These are phyloP conservation scores for Squalus acanthias DNA, from an alignment of 2,797 vertebrate species.

Conservation along the genomic window DNA sequence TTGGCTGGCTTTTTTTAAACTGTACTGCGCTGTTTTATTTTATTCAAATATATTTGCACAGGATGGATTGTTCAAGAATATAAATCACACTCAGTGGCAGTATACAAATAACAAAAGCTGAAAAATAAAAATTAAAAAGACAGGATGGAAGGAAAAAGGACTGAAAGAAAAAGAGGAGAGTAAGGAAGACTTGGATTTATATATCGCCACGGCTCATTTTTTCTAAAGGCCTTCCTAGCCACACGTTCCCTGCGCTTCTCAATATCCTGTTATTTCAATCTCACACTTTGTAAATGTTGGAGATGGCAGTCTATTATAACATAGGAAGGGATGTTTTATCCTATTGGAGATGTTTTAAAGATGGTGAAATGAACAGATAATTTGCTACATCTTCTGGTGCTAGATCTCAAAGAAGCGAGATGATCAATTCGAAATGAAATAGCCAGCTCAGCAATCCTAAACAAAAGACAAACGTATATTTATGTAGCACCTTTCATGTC, in stretches of 20 bases:
- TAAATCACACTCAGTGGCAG: neutral
- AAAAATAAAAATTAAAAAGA: neutral
- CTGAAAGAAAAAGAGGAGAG: neutral
- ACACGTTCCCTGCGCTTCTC: neutral
- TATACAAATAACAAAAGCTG: neutral
- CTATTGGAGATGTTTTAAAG: neutral
- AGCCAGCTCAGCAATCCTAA: neutral
- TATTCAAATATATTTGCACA: neutral
- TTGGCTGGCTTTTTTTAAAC: neutral
- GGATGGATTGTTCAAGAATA: neutral
- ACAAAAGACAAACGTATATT: neutral
- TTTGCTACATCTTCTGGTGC: neutral
- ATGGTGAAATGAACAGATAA: neutral
- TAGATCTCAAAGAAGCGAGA: neutral
- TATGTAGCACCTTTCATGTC: neutral
- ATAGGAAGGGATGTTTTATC: neutral
- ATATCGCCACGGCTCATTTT: neutral
- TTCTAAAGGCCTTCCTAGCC: neutral
- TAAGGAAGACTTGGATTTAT: neutral
- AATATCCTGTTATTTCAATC: neutral
- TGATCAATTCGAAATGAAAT: neutral
- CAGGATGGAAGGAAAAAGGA: neutral
- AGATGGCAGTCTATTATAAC: neutral
- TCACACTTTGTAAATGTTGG: neutral
- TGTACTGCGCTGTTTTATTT: neutral